Conservation (phyloP, 1,140 invertebrate genomes). For the Sogatella furcifera region DNA sequence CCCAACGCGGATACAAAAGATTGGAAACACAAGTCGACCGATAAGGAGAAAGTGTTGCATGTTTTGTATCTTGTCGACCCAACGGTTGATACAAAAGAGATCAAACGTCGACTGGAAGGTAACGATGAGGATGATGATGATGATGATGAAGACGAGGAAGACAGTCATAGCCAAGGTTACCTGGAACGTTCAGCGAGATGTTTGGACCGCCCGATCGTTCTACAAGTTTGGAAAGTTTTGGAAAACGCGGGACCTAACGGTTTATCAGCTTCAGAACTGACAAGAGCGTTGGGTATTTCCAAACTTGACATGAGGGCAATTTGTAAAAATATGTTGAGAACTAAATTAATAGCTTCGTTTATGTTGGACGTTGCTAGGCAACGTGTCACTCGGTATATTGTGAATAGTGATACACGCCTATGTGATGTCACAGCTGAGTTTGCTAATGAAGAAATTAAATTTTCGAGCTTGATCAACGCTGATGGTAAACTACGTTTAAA, state of each 20-base stretch:
- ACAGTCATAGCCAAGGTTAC: conserved; percentile 24
- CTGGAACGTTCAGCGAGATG: conserved; percentile 33
- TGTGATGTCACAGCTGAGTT: too few species aligned
- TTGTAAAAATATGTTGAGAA: conserved; percentile 36
- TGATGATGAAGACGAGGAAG: conserved; percentile 37
- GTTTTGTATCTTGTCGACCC: conserved; percentile 41
- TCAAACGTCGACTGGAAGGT: conserved; percentile 33
- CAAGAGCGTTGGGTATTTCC: conserved; percentile 35
- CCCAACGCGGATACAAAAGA: conserved; percentile 42
- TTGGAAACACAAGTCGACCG: conserved; percentile 39
- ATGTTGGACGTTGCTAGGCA: conserved; percentile 45
- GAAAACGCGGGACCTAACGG: conserved; percentile 37
- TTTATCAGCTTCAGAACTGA: conserved; percentile 36
- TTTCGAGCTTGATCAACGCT: too few species aligned
- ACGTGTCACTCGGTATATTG: conserved; percentile 33
- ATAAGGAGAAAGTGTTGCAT: conserved; percentile 40
- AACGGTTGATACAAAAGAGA: conserved; percentile 34
- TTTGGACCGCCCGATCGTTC: conserved; percentile 32
- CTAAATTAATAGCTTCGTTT: conserved; percentile 35
- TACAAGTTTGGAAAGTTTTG: conserved; percentile 37
- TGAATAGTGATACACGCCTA: too few species aligned
- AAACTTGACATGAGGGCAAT: conserved; percentile 40
- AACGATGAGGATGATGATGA: conserved; percentile 32
- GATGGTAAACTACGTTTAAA: too few species aligned
- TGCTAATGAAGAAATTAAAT: too few species aligned